Base-by-base conservation (phyloP, 2,888 invertebrate species). In the Lampropteryx suffumata region DNA sequence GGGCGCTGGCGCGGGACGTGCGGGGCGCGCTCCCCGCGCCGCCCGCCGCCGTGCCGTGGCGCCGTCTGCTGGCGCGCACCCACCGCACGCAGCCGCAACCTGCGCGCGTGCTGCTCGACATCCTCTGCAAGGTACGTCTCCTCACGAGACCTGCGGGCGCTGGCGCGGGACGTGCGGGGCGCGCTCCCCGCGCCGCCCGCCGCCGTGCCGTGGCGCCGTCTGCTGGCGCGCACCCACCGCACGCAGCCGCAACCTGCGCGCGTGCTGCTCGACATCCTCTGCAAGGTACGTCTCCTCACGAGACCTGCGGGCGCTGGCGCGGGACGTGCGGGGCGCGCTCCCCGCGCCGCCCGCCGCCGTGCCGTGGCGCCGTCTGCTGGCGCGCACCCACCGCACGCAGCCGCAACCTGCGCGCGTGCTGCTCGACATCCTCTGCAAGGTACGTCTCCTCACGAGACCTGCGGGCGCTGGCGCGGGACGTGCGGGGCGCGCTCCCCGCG, bases 371-470 rank as follows among this genome's bases (percentile, higher is more conserved):
- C 49, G 61, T 4, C 33, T 40, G 26, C 62, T 59, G 11, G 37
- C 14, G n/a, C n/a, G n/a, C n/a, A 58, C 44, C 24, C 17, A 27
- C 11, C 94, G 95, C 82, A 92, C 93, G 37, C 86, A 94, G 56
- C 92, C 92, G 63, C 94, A 95, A 73, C 87, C 94, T 12, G 93
- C 95, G 13, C 81, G 95, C 34, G 94, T 94, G 80, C 81, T 94
- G 80, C 39, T 46, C 7, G 33, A 29, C 29, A 5, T 43, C 12
- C 34, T 55, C 93, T 13, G 28, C 21, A 30, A 46, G 42, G 48
- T 41, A 21, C 26, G 17, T 4, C n/a, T n/a, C n/a, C n/a, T n/a
- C n/a, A n/a, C n/a, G n/a, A n/a, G n/a, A n/a, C n/a, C n/a, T n/a
- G n/a, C 3, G 3, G 2, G 28, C 10, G 17, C 17, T 17, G 17